These are phyloP conservation scores for Exocentrus adspersus DNA, from an alignment of 2,888 invertebrate genomes.

Conservation along the genomic window DNA sequence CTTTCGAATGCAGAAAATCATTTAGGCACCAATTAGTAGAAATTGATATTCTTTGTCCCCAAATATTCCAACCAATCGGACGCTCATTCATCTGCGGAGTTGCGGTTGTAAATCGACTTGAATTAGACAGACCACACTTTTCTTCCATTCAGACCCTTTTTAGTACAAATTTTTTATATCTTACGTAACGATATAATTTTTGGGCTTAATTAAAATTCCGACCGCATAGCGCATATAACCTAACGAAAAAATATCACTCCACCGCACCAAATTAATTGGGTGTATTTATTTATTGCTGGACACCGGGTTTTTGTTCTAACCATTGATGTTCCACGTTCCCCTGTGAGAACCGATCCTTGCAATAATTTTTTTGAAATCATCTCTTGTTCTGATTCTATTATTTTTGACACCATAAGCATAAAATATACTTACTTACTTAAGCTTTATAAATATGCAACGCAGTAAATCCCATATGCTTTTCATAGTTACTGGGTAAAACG, in stretches of 20 bases:
- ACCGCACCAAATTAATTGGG: constrained; percentile 16
- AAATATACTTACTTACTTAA: no score
- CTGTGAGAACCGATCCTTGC: neutral
- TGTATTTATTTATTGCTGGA: constrained; percentile 20
- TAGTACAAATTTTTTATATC: constrained; percentile 23
- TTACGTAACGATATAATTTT: constrained; percentile 47
- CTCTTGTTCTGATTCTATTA: no score
- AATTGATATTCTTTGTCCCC: constrained; percentile 53
- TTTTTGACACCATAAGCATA: no score
- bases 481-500: no score
- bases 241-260: constrained; percentile 18
- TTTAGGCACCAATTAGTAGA: constrained; percentile 51
- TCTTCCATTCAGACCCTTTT: constrained; percentile 31
- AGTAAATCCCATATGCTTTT: no score
- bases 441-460: no score
- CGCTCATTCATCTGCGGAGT: constrained; percentile 34
- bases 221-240: constrained; percentile 23
- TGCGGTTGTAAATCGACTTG: constrained; percentile 31
- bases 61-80: constrained; percentile 40
- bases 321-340: neutral
- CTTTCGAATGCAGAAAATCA: constrained; percentile 31
- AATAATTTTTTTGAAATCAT: no score
- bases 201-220: constrained; percentile 51
- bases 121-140: constrained; percentile 34
- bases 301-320: neutral